Percentiles rank a stretch among this genome's conserved stretches.
Conservation (phyloP, 2,797 vertebrate genomes). For the Sebastes wilsoni region DNA sequence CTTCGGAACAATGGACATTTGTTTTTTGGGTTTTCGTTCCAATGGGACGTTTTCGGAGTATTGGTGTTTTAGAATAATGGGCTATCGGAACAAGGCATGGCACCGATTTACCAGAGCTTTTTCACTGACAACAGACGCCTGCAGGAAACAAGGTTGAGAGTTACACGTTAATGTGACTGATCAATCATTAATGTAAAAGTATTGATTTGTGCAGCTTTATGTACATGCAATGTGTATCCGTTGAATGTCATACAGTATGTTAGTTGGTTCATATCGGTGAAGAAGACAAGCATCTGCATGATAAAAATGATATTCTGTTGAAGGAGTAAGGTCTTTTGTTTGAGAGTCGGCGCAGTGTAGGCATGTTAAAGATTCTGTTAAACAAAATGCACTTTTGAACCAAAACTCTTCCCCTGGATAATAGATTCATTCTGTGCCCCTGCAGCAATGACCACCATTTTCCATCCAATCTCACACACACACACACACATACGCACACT, state of each 20-base stretch:
- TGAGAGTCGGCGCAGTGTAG: neutral
- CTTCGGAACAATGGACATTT: no score
- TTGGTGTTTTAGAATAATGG: no score
- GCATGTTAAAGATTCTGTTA: constrained; percentile 6
- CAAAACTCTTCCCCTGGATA: constrained; percentile 14
- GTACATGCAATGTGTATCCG: neutral
- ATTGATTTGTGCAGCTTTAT: neutral
- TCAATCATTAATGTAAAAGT: no score
- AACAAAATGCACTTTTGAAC: constrained; percentile 29
- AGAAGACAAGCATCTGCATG: neutral
- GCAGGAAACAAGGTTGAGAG: no score
- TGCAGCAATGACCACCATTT: constrained; percentile 34
- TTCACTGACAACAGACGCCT: no score
- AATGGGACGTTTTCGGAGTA: no score
- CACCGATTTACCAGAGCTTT: no score
- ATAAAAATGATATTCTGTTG: neutral
- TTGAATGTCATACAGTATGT: neutral
- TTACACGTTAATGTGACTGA: no score
- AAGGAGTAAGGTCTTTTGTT: neutral
- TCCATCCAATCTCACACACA: neutral
- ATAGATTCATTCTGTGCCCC: constrained; percentile 31
- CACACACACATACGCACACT: neutral
- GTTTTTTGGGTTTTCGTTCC: no score
- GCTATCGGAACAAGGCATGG: no score
- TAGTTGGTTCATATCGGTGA: neutral